Base-by-base conservation (phyloP, 2,888 invertebrate species). In the Brachypalpus laphriformis region DNA sequence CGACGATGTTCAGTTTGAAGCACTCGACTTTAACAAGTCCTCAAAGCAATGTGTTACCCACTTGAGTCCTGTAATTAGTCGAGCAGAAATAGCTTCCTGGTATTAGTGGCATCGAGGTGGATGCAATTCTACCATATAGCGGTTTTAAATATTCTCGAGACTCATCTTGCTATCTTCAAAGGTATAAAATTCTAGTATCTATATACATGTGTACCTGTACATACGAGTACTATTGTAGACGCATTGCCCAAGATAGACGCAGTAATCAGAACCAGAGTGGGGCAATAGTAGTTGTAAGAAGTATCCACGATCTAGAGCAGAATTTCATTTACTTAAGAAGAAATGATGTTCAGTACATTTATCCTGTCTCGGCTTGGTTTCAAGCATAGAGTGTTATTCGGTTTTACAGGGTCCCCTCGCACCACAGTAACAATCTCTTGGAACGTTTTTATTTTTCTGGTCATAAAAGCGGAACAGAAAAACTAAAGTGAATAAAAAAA, bases 251-350 rank as follows among this genome's bases (percentile, higher is more conserved):
- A 34, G 34, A n/a, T 25, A 57, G 34, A n/a, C 40, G 9, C n/a
- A 49, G 49, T 37, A 51, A 51, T 31, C 57, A 68, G 37, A 20
- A 18, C 37, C 20, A 16, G 31, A 47, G 51, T 9, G 11, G 18
- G 9, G 51, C 37, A 11, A 22, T 57, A 47, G 54, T 25, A 25
- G 40, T 68, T 51, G 40, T 11, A 18, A 5, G 42, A 28, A 20
- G 20, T 9, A 16, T 20, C 45, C 57, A 49, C 61, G 40, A 34
- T 70, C 54, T 37, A 16, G 28, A 70, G 28, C 16, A 40, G 56
- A 54, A 47, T 78, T 71, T 63, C 54, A 78, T 78, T 71, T 71
- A 71, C 47, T 71, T 71, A 71, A 63, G 63, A 70, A 61, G 61
- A 49, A 51, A 51, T 18, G 51, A 18, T 59, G 40, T 18, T 42